Evolutionary conservation across 2,797 vertebrate genomes (phyloP).

Genomic region (Tympanoctomys barrerae): DNA sequence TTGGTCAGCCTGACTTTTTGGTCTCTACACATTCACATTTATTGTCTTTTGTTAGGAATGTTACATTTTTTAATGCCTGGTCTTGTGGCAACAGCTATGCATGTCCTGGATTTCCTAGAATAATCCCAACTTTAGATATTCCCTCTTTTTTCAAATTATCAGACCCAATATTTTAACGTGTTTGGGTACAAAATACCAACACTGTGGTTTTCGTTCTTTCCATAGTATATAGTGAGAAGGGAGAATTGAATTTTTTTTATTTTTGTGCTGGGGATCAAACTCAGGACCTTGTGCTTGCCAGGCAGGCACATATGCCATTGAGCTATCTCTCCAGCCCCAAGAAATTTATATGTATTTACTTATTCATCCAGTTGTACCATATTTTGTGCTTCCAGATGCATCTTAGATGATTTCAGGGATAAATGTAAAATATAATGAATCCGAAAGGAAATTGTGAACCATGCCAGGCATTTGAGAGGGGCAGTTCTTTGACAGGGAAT

Average conservation of each 20-base stretch:
- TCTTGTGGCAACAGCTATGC: neutral
- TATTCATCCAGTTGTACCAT: neutral
- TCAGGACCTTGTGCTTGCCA: no score
- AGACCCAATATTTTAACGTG: neutral
- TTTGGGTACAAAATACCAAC: neutral
- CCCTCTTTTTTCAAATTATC: neutral
- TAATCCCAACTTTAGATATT: neutral
- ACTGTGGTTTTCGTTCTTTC: neutral
- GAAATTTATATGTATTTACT: neutral
- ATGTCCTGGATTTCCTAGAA: neutral
- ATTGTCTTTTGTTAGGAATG: neutral
- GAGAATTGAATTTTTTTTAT: neutral
- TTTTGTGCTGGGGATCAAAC: no score
- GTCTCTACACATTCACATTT: neutral
- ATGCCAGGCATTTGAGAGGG: neutral
- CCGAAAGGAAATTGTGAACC: neutral
- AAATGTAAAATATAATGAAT: neutral
- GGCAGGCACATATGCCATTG: no score
- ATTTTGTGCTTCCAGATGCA: neutral
- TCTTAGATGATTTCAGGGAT: neutral
- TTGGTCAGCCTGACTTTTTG: neutral
- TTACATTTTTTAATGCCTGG: neutral
- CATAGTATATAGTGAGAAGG: neutral
- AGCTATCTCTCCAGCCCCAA: no score
- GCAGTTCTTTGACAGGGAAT: neutral